These are phyloP conservation scores for Pachyseris speciosa DNA, from an alignment of 64 coral and sea anemone species.

Conservation along the genomic window DNA sequence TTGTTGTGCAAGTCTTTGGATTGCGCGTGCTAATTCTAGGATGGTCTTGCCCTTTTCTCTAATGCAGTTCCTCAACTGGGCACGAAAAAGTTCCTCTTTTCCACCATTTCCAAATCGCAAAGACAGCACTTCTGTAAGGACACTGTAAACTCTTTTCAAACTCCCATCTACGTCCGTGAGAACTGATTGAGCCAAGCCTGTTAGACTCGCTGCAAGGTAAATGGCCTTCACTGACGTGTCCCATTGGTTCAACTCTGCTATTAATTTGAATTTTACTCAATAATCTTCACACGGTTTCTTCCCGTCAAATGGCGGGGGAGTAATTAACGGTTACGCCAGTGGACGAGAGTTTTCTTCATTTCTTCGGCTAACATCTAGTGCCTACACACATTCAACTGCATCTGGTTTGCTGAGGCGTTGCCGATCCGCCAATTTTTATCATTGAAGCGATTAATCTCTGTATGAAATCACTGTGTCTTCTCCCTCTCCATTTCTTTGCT, in stretches of 20 bases:
- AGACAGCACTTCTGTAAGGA: neutral
- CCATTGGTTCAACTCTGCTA: conserved; percentile 29
- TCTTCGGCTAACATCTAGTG: neutral
- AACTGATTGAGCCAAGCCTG: conserved; percentile 26
- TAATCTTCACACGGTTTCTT: conserved; percentile 50
- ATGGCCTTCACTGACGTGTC: conserved; percentile 12
- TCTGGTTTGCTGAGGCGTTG: no score
- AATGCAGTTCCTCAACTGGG: conserved; percentile 25
- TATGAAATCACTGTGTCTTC: no score
- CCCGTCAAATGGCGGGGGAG: neutral
- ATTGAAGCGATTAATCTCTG: neutral
- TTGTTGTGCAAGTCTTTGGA: conserved; percentile 6
- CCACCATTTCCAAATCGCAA: conserved; percentile 34
- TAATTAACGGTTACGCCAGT: neutral
- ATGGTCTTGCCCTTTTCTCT: conserved; percentile 13
- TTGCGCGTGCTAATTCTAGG: conserved; percentile 53
- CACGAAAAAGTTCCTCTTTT: conserved; percentile 10
- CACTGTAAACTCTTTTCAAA: neutral
- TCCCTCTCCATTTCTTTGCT: no score
- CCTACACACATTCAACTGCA: neutral
- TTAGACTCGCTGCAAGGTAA: conserved; percentile 50
- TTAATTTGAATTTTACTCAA: conserved; percentile 36
- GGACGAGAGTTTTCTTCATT: no score
- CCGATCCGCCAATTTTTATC: neutral
- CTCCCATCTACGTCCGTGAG: conserved; percentile 19